Base-by-base conservation (phyloP, 2,113 vertebrate species). In the Tetrax tetrax region DNA sequence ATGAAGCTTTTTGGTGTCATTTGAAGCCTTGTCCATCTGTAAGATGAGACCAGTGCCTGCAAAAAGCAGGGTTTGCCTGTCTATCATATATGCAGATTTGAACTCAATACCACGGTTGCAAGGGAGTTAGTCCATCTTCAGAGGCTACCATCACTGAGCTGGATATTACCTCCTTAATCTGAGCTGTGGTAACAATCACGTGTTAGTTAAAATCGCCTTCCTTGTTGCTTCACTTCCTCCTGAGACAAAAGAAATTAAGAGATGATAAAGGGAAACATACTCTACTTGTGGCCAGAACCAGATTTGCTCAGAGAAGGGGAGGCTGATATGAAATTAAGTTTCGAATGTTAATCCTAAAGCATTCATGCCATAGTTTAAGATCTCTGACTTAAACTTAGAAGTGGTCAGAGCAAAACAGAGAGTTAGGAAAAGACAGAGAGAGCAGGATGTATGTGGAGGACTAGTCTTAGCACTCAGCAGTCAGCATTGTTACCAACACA, bases 31-130 rank as follows among this genome's bases (percentile, higher is more conserved):
- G 90, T 90, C 79, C 83, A 20, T 82, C 74, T 91, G 74, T 89
- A 91, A 96, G 92, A 94, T 95, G 95, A 93, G 90, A 68, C 88
- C 56, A 60, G 64, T n/a, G 38, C 35, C 28, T 59, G n/a, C 23
- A 60, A 83, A 95, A 91, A 94, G 54, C 54, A 80, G 71, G 82
- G 88, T 82, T 94, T 94, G 56, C 86, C 79, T 92, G 95, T 96
- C 95, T 24, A 68, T 94, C 94, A 93, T 91, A 82, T 82, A 93
- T 89, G 93, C 87, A 95, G 89, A 95, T 97, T 94, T 95, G 69
- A 89, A 95, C 87, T 96, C 89, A 95, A 68, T 87, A 72, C 43
- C 48, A 79, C 84, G 87, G 48, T 61, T 87, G 57, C 66, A 53
- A 76, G 61, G 43, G 89, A 91, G 84, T 74, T 66, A 77, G 86